Percentiles rank a stretch among this genome's conserved stretches.
Conservation (phyloP, 1,140 invertebrate species). For the Papilio machaon region DNA sequence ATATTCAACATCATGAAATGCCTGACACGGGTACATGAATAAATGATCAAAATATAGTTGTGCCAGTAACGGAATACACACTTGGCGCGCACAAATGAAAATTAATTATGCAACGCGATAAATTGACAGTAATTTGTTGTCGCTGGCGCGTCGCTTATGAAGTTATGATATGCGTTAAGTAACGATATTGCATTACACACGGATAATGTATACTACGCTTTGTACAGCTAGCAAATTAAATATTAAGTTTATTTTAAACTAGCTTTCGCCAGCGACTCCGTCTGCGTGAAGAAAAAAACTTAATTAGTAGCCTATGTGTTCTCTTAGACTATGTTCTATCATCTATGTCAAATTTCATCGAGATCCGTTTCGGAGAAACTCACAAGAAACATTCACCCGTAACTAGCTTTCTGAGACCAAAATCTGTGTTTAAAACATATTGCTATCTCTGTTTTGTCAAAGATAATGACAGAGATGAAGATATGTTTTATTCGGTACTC, state of each 20-base stretch:
- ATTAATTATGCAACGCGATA: constrained; percentile 77
- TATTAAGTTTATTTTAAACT: no score
- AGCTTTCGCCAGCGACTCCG: no score
- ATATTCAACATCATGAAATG: constrained; percentile 58
- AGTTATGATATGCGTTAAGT: constrained; percentile 42
- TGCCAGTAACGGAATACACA: constrained; percentile 61
- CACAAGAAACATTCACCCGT: no score
- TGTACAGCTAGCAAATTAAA: neutral
- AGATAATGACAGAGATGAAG: no score
- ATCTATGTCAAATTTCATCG: no score
- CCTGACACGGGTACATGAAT: constrained; percentile 63
- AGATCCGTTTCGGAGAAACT: no score
- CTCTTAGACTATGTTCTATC: no score
- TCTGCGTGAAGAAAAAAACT: no score
- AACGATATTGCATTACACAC: constrained; percentile 30
- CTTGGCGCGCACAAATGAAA: constrained; percentile 72
- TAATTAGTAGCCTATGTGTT: no score
- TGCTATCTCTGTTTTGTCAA: no score
- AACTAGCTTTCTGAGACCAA: no score
- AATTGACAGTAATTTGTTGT: constrained; percentile 76
- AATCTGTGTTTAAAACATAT: no score
- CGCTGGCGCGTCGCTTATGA: constrained; percentile 52
- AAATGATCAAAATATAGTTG: constrained; percentile 75
- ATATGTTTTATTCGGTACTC: neutral
- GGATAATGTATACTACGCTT: neutral